Conservation (phyloP, 2,113 vertebrate genomes). For the Halcyon senegalensis region DNA sequence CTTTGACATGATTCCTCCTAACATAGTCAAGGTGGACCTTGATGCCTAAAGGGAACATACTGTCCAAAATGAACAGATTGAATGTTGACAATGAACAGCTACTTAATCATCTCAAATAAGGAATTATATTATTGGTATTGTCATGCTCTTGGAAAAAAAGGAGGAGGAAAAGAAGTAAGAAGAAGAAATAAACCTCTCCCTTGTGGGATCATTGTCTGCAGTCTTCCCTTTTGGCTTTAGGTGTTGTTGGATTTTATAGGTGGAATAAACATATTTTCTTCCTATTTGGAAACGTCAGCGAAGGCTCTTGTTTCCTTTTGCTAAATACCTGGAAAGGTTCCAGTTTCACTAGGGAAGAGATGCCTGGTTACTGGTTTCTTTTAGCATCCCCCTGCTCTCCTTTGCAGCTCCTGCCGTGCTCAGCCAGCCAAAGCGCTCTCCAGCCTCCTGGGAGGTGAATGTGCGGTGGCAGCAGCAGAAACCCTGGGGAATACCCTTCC, state of each 20-base stretch:
- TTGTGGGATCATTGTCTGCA: neutral
- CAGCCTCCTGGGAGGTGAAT: neutral
- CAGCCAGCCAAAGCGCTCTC: neutral
- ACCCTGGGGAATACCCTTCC: neutral
- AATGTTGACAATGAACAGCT: neutral
- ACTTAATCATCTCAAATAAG: neutral
- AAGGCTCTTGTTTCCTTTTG: neutral
- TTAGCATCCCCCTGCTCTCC: neutral
- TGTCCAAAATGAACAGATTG: neutral
- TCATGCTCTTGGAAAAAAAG: neutral
- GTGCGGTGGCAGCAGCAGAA: fast-evolving
- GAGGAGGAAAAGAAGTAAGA: neutral
- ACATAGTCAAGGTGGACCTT: neutral
- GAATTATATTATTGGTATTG: neutral
- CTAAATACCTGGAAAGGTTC: neutral
- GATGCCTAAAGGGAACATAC: neutral
- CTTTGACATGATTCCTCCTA: neutral
- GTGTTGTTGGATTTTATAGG: neutral
- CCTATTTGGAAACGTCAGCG: neutral
- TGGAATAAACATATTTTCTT: neutral
- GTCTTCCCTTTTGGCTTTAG: neutral
- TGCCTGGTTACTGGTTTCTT: neutral
- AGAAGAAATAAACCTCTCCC: neutral
- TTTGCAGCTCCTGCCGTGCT: neutral
- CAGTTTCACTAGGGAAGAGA: neutral